Evolutionary conservation across 2,888 invertebrate genomes (phyloP).

Genomic region (Orthonevra nobilis): DNA sequence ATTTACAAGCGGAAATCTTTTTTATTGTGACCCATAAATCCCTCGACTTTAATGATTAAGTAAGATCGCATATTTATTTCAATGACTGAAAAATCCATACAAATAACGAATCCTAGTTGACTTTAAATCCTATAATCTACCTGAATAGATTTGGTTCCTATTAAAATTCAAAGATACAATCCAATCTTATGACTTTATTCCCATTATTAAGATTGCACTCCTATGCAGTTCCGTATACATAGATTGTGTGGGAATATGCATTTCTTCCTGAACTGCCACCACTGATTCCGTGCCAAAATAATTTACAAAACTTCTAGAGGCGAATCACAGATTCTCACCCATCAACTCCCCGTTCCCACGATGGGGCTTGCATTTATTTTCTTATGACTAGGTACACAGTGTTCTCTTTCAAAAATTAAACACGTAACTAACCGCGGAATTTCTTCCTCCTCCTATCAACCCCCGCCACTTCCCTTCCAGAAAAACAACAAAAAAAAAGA

Average conservation of each 20-base stretch:
- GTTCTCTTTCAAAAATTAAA: constrained; percentile 30
- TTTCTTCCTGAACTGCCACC: constrained; percentile 12
- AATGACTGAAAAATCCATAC: no score
- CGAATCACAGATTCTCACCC: constrained; percentile 46
- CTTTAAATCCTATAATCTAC: no score
- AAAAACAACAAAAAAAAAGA: constrained; percentile 5
- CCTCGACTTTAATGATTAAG: no score
- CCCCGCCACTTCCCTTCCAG: neutral
- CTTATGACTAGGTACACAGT: constrained; percentile 33
- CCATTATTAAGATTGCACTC: constrained; percentile 55
- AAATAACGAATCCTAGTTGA: no score
- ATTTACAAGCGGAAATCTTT: no score
- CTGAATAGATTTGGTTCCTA: no score
- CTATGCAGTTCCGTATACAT: constrained; percentile 25
- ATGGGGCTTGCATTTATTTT: constrained; percentile 49
- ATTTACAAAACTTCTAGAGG: constrained; percentile 17
- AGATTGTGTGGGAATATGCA: constrained; percentile 57
- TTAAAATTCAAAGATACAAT: constrained; percentile 18
- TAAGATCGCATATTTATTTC: no score
- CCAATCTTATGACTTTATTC: constrained; percentile 33
- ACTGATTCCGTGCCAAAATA: constrained; percentile 49
- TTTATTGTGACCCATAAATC: no score
- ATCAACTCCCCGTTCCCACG: constrained; percentile 50
- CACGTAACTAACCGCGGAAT: constrained; percentile 21
- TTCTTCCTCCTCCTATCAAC: constrained; percentile 18